Evolutionary conservation across 2,113 vertebrate species (phyloP), one percentile per base, ranked within the genome.

Genomic region (Sialia sialis): DNA sequence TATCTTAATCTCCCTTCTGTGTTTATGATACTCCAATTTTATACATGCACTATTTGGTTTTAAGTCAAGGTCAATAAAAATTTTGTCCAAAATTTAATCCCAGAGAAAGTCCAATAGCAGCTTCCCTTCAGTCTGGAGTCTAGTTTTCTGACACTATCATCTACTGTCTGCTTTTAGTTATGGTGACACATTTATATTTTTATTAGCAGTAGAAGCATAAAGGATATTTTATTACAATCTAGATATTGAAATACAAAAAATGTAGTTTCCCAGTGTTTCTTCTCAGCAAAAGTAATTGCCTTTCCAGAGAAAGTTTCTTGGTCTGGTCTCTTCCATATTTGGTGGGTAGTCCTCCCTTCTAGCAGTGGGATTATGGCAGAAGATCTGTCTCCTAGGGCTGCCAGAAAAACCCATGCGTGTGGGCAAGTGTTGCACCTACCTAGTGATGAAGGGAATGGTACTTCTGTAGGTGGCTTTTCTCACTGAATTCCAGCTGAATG

Each of bases 321-420:
- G 2, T 52, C 21, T 25, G 10, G 2, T 27, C 10, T 49, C 1
- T 1, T n/a, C 9, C 58, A 1, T 49, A 48, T 75, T 41, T 70
- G 7, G 19, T 41, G 22, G 10, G 10, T 44, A 73, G 7, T 20
- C 10, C 30, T 85, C 34, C 12, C 21, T 87, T 48, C 39, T 44
- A 36, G 7, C 30, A 16, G 4, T 16, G 23, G 58, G 55, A 39
- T 76, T 21, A 36, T 19, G 30, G 18, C 39, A 43, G 68, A 83
- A 85, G 29, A 82, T 39, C 5, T 44, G 9, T 72, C 23, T 69
- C 5, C 30, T 8, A 32, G 7, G 5, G 21, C 9, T 90, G 10
- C 15, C 54, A 62, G 36, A 41, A 82, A 87, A 80, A 29, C 7
- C 27, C 74, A 17, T 54, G 27, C 13, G 4, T 23, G 15, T 51